phyloP scores from a whole-genome alignment of 2,797 vertebrate genomes.

The Onychomys leucogaster region DNA sequence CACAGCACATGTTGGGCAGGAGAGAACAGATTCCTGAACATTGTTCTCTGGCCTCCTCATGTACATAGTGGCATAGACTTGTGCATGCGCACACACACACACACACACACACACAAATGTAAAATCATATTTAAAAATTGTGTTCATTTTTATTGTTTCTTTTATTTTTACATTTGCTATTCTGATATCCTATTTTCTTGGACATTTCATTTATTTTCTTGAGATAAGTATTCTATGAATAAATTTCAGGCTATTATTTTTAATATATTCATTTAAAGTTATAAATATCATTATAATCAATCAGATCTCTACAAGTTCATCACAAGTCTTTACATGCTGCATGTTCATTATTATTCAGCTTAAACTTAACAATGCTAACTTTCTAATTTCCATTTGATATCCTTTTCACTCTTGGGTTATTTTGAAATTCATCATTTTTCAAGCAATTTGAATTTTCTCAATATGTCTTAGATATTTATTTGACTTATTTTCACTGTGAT shows the following conservation, averaged over 20 bases:
- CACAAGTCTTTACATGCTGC: neutral
- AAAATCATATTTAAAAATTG: neutral
- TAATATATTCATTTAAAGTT: slow-evolving; percentile 6
- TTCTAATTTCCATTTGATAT: slow-evolving; percentile 2
- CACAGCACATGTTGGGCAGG: too few species aligned
- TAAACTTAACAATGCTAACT: slow-evolving; percentile 26
- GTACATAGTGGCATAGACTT: neutral
- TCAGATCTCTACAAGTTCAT: neutral
- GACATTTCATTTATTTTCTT: neutral
- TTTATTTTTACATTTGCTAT: neutral
- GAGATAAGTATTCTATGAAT: neutral
- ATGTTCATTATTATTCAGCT: slow-evolving; percentile 7
- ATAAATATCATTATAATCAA: neutral
- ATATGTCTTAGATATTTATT: neutral
- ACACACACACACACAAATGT: neutral
- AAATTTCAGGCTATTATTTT: slow-evolving; percentile 15
- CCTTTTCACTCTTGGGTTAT: neutral
- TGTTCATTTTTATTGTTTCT: neutral
- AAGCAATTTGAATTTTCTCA: neutral
- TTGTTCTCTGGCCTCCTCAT: neutral
- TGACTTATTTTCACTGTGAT: neutral
- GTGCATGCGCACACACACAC: neutral
- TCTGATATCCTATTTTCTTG: neutral
- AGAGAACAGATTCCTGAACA: neutral
- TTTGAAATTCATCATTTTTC: slow-evolving; percentile 49